Base-by-base conservation (phyloP, 1,140 invertebrate genomes). In the Drosophila tani region DNA sequence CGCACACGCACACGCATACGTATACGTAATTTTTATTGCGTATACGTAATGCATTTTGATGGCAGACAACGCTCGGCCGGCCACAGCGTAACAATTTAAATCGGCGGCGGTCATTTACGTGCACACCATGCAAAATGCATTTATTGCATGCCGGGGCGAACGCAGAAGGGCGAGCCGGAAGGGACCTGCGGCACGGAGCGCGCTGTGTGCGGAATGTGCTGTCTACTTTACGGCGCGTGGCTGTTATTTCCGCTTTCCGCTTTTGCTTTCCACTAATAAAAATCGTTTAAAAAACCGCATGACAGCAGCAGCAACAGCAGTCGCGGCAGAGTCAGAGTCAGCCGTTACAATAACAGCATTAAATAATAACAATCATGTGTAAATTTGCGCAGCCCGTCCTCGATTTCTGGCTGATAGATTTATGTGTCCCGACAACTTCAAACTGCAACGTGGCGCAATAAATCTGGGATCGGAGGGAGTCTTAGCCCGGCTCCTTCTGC, bases 21-120 rank as follows among this genome's bases (percentile, higher is more conserved):
- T 86, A 87, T 86, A 87, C 82, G 82, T 87, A 87, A 86, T 86
- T 84, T 86, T 86, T 87, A 87, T 83, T 88, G 85, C 84, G 81
- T 84, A 88, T 88, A 84, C 84, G 84, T 88, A 88, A 88, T 88
- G 84, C 84, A 88, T 88, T 88, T 88, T 88, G 84, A 88, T 88
- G 87, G 82, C 85, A 84, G 81, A 81, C 81, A 83, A 75, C 83
- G 75, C 73, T 65, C 59, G 32, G 55, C 59, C 63, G 35, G 55
- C 66, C 63, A 66, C 77, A 57, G 70, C 78, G 67, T 79, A 81
- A 87, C 83, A 87, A 87, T 87, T 87, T 87, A 87, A 87, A 87
- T 88, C 85, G 84, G 83, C 78, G 83, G 83, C 76, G 83, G 83
- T 87, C 83, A 87, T 88, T 87, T 87, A 87, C 83, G 83, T 87